Evolutionary conservation across 2,888 invertebrate genomes (phyloP), one percentile per base, ranked within the genome.

Genomic region (Eilema caniola): DNA sequence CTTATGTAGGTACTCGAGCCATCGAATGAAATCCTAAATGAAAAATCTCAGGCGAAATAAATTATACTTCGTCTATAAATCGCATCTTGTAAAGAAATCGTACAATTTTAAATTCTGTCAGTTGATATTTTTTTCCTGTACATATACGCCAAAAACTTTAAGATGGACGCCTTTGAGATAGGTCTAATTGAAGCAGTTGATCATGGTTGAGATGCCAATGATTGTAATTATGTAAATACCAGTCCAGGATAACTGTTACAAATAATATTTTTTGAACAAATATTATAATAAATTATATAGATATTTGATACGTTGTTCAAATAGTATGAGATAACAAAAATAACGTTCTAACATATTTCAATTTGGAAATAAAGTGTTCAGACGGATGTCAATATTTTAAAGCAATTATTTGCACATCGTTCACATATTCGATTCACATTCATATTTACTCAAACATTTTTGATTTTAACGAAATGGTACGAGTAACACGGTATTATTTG

Each of bases 341-440:
- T n/a, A 16, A 37, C 12, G n/a, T 63, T 62, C 70, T 70, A 70
- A 67, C 62, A 62, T 67, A 37, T 70, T 61, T 65, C 20, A 23
- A 62, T 63, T 70, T 47, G 25, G 63, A 47, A 63, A 67, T 25
- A 47, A 66, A 70, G 37, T 67, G 11, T 70, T 31, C 57, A 41
- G 41, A 56, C 47, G 66, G 37, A 16, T 62, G 60, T 60, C 67
- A 70, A 73, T 62, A 74, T 67, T 70, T 31, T 72, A 65, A 70
- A 70, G 57, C 69, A 72, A 69, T 70, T 77, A 71, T 72, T 72
- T 37, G 60, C 59, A 11, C 57, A 69, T 31, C 41, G 37, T 66
- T 59, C 65, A 66, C 70, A 77, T 66, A 60, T 68, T 62, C n/a
- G 24, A 68, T 70, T 67, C 62, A 57, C 11, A 63, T 67, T 20